Evolutionary conservation across 2,797 vertebrate species (phyloP).

Genomic region (Petrocephalus schoutedeni): DNA sequence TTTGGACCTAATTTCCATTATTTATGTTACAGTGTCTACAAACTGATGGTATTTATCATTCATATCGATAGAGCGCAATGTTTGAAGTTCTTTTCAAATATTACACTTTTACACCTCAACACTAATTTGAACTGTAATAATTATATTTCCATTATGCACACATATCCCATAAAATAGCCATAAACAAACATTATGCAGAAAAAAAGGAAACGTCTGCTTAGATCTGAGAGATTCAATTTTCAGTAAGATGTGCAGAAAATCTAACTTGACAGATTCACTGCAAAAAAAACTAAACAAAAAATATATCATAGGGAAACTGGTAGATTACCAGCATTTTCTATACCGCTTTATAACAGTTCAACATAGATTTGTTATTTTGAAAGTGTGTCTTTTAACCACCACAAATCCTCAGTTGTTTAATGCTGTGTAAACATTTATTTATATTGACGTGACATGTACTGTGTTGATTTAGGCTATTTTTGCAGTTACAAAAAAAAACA

Average conservation of each 20-base stretch:
- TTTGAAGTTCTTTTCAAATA: not conserved
- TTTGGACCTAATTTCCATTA: not conserved
- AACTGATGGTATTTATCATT: not conserved
- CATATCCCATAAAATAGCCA: not conserved
- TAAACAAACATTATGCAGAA: not conserved
- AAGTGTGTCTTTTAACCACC: not conserved
- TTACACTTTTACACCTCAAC: not conserved
- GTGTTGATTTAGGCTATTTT: not conserved
- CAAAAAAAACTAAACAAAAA: not conserved
- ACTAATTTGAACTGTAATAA: not conserved
- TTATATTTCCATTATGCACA: not conserved
- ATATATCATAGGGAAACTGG: not conserved
- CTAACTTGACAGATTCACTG: not conserved
- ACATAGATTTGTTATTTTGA: not conserved
- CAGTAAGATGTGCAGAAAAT: not conserved
- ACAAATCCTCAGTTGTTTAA: conserved; percentile 9
- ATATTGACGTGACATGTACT: not conserved
- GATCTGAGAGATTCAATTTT: not conserved
- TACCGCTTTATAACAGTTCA: not conserved
- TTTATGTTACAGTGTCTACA: not conserved
- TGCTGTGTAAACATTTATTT: not conserved
- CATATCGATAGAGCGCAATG: not conserved
- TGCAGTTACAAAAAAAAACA: not conserved
- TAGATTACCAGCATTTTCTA: not conserved
- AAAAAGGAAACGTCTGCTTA: not conserved